Base-by-base conservation (phyloP, 2,888 invertebrate genomes). In the Tachina lurida region DNA sequence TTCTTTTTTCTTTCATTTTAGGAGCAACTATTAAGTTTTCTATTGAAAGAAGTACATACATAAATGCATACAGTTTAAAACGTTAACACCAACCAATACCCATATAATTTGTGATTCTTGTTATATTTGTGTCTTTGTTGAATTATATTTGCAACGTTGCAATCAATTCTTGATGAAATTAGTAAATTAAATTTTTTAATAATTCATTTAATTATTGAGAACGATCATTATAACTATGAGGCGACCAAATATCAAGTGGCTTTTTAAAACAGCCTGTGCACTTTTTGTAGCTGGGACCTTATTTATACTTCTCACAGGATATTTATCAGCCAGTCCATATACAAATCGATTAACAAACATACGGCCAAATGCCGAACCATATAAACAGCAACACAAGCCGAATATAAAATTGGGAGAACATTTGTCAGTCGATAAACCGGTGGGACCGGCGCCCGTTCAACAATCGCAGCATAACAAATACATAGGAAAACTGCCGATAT, bases 201-300 rank as follows among this genome's bases (percentile, higher is more conserved):
- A 41, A 68, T 19, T 12, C 19, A 41, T 1, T 39, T 17, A 73
- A 39, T 47, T 45, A 71, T 49, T 73, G 10, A 13, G 65, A 58
- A 22, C 15, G 39, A 62, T 1, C 7, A 17, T 15, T 5, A 19
- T 3, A 45, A 87, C 3, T 73, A 92, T 92, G 92, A 90, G 92
- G 67, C 90, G 92, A 31, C 91, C 92, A 17, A 92, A 92, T 79
- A 67, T 91, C 4, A 92, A 92, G 87, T 92, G 92, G 92, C 87
- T 92, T 68, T 75, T 91, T 15, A 92, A 92, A 87, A 88, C 91
- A 9, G 75, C 88, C 4, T 87, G 89, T 41, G 65, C 92, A 52
- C 67, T 91, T 19, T n/a, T 92, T 3, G 71, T 91, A n/a, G 89
- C 90, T 10, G 84, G 90, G 31, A 89, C 89, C 22, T 79, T 92